Conservation (phyloP, 2,888 invertebrate genomes). For the Sicus ferrugineus region DNA sequence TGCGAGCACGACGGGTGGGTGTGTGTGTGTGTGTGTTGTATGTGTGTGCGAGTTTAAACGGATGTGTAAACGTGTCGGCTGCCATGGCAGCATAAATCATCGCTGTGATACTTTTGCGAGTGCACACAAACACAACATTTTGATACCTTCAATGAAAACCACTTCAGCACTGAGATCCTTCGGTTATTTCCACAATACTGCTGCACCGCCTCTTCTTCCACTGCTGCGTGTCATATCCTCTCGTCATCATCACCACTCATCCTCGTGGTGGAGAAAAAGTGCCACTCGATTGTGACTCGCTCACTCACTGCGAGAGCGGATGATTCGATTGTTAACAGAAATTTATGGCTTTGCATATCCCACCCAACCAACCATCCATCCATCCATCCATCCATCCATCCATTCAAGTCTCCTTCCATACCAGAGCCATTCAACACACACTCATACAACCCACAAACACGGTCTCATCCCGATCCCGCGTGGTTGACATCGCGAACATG, state of each 20-base stretch:
- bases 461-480: slow-evolving; percentile 11
- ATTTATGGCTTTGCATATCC: slow-evolving; percentile 33
- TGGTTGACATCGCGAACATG: slow-evolving; percentile 15
- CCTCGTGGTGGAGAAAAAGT: neutral
- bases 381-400: slow-evolving; percentile 14
- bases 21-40: neutral
- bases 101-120: neutral
- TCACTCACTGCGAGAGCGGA: slow-evolving; percentile 24
- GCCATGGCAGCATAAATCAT: slow-evolving; percentile 18
- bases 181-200: neutral
- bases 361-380: slow-evolving; percentile 35
- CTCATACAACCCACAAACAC: neutral
- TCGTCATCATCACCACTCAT: neutral
- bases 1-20: neutral
- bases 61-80: slow-evolving; percentile 23
- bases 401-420: no score
- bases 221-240: neutral
- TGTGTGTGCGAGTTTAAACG: neutral
- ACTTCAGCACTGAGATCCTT: neutral
- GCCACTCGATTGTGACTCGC: slow-evolving; percentile 20
- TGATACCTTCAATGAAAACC: slow-evolving; percentile 4
- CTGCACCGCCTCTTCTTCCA: neutral
- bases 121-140: slow-evolving; percentile 11
- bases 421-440: no score
- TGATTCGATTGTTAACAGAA: slow-evolving; percentile 40